A percentile compares a stretch with the other conserved stretches of the same genome.
phyloP scores from a whole-genome alignment of 1,140 invertebrate species.

The Ceratosolen fusciceps region DNA sequence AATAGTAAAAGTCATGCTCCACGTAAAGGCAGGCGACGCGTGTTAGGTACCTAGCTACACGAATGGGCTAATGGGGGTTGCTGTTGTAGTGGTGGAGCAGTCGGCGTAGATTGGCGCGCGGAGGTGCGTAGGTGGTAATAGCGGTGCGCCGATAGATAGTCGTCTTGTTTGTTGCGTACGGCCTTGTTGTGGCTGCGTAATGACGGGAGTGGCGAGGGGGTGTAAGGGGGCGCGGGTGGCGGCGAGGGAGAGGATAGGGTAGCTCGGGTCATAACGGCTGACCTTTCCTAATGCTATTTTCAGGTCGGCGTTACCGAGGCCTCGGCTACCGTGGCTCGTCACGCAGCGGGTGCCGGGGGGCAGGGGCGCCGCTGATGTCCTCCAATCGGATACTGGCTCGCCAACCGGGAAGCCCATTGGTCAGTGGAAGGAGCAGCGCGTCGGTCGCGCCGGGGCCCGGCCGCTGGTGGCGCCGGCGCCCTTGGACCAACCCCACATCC shows the following conservation, averaged over 20 bases:
- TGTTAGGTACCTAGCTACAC: too few species aligned
- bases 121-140: too few species aligned
- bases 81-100: too few species aligned
- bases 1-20: too few species aligned
- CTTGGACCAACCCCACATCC: neutral
- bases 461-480: constrained; percentile 1
- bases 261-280: neutral
- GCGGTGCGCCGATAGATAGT: too few species aligned
- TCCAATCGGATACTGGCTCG: constrained; percentile 19
- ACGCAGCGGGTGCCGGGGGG: neutral
- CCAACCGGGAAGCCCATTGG: neutral
- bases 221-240: too few species aligned
- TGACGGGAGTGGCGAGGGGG: neutral
- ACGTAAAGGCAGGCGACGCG: too few species aligned
- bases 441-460: neutral
- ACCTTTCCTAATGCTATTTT: neutral
- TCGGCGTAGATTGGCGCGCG: too few species aligned
- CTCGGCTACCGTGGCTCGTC: neutral
- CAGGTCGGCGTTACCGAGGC: neutral
- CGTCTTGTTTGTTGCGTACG: too few species aligned
- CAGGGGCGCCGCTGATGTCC: constrained; percentile 34
- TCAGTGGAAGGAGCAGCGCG: neutral
- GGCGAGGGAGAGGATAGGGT: neutral
- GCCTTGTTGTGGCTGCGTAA: too few species aligned
- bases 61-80: too few species aligned